These are phyloP conservation scores for Octonoba sinensis DNA, from an alignment of 2,888 invertebrate genomes.

Conservation along the genomic window DNA sequence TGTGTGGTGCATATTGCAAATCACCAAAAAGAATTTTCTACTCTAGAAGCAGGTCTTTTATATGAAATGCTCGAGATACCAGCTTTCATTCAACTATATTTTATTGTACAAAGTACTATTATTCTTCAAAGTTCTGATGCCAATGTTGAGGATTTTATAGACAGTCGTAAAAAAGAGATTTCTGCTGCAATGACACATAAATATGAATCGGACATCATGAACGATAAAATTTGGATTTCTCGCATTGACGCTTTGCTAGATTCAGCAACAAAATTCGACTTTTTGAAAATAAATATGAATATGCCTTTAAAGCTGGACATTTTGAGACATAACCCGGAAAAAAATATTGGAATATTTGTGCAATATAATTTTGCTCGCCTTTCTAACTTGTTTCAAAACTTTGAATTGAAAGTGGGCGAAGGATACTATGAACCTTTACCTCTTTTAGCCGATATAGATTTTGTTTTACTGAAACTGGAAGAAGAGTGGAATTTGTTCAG, in stretches of 20 bases:
- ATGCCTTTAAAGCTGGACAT: conserved; percentile 16
- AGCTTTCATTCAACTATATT: neutral
- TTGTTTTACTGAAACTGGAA: conserved; percentile 29
- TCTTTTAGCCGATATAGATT: conserved; percentile 25
- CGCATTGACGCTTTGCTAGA: conserved; percentile 23
- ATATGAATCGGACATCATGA: neutral
- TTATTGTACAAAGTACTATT: conserved; percentile 24
- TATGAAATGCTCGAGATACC: conserved; percentile 23
- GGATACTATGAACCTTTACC: conserved; percentile 24
- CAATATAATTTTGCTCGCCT: conserved; percentile 54
- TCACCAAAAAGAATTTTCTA: conserved; percentile 2
- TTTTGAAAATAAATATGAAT: conserved; percentile 19
- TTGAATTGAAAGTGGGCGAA: conserved; percentile 37
- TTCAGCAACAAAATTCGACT: conserved; percentile 36
- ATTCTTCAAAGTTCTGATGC: neutral
- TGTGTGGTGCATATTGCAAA: conserved; percentile 28
- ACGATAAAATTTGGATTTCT: conserved; percentile 9
- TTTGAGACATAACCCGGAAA: neutral
- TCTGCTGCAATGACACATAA: conserved; percentile 30
- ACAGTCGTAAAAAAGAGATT: conserved; percentile 7
- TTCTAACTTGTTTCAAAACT: conserved; percentile 40
- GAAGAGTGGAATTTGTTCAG: conserved; percentile 51
- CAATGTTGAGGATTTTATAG: conserved; percentile 1
- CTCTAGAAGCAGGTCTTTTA: conserved; percentile 22
- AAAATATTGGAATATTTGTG: conserved; percentile 40